These are phyloP conservation scores for Agrypnus murinus DNA, from an alignment of 2,888 invertebrate genomes.

Conservation along the genomic window DNA sequence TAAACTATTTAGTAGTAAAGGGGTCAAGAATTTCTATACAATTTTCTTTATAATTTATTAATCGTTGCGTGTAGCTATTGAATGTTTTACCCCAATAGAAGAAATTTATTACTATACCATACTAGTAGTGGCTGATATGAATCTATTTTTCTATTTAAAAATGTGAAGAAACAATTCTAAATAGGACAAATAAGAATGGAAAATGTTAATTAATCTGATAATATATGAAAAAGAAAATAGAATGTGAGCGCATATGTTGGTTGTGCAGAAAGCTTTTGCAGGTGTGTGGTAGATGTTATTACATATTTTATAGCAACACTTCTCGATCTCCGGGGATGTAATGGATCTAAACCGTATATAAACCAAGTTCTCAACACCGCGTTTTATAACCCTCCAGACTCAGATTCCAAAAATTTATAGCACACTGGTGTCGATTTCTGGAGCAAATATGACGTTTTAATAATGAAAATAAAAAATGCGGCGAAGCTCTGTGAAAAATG, in stretches of 20 bases:
- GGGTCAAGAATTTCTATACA: neutral
- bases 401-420: slow-evolving; percentile 35
- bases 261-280: neutral
- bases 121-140: too few relatives aligned
- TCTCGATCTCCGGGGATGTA: slow-evolving; percentile 31
- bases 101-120: neutral
- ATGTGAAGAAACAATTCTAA: too few relatives aligned
- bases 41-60: neutral
- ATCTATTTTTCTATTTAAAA: too few relatives aligned
- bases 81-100: neutral
- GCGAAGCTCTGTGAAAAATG: too few relatives aligned
- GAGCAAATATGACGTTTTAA: slow-evolving; percentile 12
- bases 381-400: slow-evolving; percentile 34
- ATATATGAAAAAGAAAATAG: neutral
- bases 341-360: slow-evolving; percentile 34
- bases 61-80: neutral
- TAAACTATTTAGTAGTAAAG: too few relatives aligned
- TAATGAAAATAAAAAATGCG: slow-evolving; percentile 14
- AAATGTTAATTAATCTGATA: too few relatives aligned
- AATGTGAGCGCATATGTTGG: too few relatives aligned
- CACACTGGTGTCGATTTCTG: slow-evolving; percentile 23
- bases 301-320: slow-evolving; percentile 33
- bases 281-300: slow-evolving; percentile 22
- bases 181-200: too few relatives aligned
- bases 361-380: slow-evolving; percentile 34